phyloP scores from a whole-genome alignment of 2,797 vertebrate species.

The Pipistrellus kuhlii region DNA sequence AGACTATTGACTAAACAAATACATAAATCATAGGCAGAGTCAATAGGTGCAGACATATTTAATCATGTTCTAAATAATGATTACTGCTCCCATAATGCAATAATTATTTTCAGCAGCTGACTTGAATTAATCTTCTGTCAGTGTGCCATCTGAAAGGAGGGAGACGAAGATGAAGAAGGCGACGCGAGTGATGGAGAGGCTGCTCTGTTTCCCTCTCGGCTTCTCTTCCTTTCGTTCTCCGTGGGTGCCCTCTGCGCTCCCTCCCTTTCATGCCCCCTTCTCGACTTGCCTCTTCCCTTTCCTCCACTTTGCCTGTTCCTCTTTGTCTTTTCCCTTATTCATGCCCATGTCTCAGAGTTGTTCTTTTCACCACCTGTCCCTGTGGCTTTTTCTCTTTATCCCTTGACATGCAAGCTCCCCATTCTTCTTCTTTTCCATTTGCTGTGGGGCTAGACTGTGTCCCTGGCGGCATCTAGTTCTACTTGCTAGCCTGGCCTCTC shows the following conservation, averaged over 20 bases:
- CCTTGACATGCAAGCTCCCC: neutral
- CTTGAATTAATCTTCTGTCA: slow-evolving; percentile 97
- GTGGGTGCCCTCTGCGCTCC: neutral
- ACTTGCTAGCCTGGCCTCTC: accelerated
- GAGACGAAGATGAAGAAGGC: slow-evolving; percentile 80
- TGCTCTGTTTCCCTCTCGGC: neutral
- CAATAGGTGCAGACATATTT: slow-evolving; percentile 98
- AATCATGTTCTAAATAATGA: slow-evolving; percentile 99
- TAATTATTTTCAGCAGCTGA: slow-evolving; percentile 97
- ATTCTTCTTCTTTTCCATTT: neutral
- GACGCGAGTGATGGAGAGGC: slow-evolving; percentile 67
- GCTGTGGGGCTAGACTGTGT: neutral
- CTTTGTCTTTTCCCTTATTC: neutral
- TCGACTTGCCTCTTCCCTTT: neutral
- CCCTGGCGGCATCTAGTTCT: accelerated
- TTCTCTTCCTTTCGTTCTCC: neutral
- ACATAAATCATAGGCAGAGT: slow-evolving; percentile 98
- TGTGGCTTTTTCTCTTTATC: neutral
- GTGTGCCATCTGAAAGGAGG: slow-evolving; percentile 87
- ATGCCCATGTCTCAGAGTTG: neutral
- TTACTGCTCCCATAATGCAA: slow-evolving; percentile 97
- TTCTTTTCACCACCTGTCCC: slow-evolving; percentile 47
- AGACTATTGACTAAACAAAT: slow-evolving; percentile 99
- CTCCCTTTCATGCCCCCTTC: neutral
- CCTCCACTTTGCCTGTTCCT: neutral